These are phyloP conservation scores for Mythimna vitellina DNA, from an alignment of 2,888 invertebrate species.

Conservation along the genomic window DNA sequence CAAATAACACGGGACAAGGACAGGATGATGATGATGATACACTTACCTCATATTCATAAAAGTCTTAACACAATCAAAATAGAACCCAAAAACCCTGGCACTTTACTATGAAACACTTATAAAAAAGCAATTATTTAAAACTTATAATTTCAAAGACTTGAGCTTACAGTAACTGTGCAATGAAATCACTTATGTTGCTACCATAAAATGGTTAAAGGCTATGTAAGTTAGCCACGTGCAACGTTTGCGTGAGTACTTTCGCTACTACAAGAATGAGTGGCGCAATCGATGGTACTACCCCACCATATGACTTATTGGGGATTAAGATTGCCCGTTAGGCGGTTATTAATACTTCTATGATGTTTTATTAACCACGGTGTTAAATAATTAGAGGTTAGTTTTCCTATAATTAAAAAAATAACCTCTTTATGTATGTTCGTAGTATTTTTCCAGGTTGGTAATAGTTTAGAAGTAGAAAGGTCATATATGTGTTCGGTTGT, in stretches of 20 bases:
- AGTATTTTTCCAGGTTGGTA: background rate
- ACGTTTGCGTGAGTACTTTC: slow-evolving; percentile 77
- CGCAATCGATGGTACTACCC: slow-evolving; percentile 70
- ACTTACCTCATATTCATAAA: background rate
- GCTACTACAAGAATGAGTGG: slow-evolving; percentile 73
- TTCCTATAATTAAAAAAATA: background rate
- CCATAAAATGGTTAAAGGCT: slow-evolving; percentile 47
- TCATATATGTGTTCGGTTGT: background rate
- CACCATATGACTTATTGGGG: slow-evolving; percentile 57
- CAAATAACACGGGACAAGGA: too few species aligned
- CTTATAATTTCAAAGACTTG: background rate
- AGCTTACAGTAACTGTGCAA: slow-evolving; percentile 38
- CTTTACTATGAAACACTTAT: background rate
- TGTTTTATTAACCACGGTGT: background rate
- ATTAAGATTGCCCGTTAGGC: slow-evolving; percentile 50
- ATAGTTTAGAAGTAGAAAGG: background rate
- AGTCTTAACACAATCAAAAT: background rate
- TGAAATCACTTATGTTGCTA: slow-evolving; percentile 39
- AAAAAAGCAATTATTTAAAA: background rate
- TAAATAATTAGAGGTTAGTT: background rate
- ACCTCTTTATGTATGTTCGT: background rate
- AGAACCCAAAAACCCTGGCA: too few species aligned
- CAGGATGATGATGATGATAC: too few species aligned
- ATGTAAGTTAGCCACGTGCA: slow-evolving; percentile 49
- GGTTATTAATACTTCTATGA: slow-evolving; percentile 25